Evolutionary conservation across 92 coral and sea anemone species (phyloP), one percentile per base, ranked within the genome.

Genomic region (Isaurus tuberculatus): DNA sequence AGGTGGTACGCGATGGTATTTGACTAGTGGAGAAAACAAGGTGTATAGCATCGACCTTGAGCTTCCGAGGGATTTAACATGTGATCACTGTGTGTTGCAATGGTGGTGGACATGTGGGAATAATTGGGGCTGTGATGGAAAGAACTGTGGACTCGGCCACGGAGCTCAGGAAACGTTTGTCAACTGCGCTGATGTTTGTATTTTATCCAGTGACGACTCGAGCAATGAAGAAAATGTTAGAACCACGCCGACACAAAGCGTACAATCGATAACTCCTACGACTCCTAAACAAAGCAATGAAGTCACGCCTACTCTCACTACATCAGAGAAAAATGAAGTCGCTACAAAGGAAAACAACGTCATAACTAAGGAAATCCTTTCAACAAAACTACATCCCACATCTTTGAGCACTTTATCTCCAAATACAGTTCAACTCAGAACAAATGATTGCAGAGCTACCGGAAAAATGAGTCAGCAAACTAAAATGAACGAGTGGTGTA

Each of bases 31-130:
- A 15, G 32, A 86, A 31, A 48, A 32, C 26, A 70, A 48, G n/a
- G 23, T 69, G 13, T 64, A 60, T 43, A 84, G 40, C 10, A 73
- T 84, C 32, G 46, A 37, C 17, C 66, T 84, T 13, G 55, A 33
- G 30, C 88, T 84, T 19, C 88, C 88, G 0, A 44, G n/a, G 26
- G 63, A 79, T 23, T 14, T 84, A 83, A 73, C 83, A 15, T 84
- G 88, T 61, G 73, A 73, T 8, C 88, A 84, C 34, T 84, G 88
- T 58, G 87, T 83, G 22, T 31, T 83, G 22, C 87, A 83, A 46
- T 83, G 87, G 88, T 84, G 88, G 88, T 84, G 88, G 88, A 73
- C 33, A 8, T 64, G 72, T 61, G 88, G 82, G 25, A 84, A 84
- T 22, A 84, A 63, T 27, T 65, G 85, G 85, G 85, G 66, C 23